Evolutionary conservation across 2,113 vertebrate genomes (phyloP).

Genomic region (Manacus vitellinus): DNA sequence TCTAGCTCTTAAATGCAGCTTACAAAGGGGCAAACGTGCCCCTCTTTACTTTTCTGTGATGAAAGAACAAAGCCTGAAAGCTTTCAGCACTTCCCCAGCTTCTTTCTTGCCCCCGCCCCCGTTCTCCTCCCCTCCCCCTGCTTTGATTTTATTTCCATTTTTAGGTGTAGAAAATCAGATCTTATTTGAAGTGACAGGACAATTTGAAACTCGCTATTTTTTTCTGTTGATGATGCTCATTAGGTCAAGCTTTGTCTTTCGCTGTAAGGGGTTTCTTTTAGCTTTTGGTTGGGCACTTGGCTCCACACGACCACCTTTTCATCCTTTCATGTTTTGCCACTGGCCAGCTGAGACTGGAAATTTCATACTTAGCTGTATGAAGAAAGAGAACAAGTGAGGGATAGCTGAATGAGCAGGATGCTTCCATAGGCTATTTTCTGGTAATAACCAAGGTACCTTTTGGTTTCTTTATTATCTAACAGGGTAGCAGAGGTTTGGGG

Average conservation of each 20-base stretch:
- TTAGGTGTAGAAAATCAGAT: neutral
- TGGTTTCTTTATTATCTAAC: neutral
- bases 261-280: neutral
- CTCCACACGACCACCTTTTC: neutral
- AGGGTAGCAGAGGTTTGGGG: neutral
- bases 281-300: neutral
- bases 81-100: neutral
- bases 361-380: neutral
- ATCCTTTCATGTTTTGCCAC: neutral
- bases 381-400: neutral
- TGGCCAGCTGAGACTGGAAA: neutral
- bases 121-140: neutral
- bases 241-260: neutral
- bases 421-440: neutral
- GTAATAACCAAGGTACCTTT: neutral
- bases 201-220: neutral
- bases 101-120: neutral
- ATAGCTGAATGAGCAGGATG: neutral
- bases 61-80: constrained; percentile 12
- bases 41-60: neutral
- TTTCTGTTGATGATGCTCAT: neutral
- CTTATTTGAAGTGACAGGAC: neutral
- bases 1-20: neutral
- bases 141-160: constrained; percentile 12
- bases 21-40: neutral